phyloP scores from a whole-genome alignment of 1,140 invertebrate species.

The Plectrocnemia conspersa region DNA sequence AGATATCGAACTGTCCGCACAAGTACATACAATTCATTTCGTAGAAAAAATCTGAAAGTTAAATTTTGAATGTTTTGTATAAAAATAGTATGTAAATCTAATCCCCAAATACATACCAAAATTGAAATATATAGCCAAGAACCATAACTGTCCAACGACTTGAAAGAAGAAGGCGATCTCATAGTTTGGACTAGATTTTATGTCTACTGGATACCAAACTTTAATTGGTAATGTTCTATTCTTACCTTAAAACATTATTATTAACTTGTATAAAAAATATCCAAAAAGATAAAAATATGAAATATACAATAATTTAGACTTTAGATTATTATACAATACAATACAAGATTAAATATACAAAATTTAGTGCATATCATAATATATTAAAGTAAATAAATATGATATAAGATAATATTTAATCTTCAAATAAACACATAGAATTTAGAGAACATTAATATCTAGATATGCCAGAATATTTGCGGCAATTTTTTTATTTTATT shows the following conservation, averaged over 20 bases:
- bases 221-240: conserved; percentile 19
- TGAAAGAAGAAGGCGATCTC: conserved; percentile 23
- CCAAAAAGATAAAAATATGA: no score
- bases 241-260: conserved; percentile 5
- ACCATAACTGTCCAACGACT: conserved; percentile 16
- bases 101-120: conserved; percentile 14
- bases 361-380: no score
- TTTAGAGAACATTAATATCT: neutral
- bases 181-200: conserved; percentile 17
- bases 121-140: conserved; percentile 9
- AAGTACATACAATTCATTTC: conserved; percentile 22
- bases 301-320: no score
- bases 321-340: no score
- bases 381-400: no score
- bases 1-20: conserved; percentile 29
- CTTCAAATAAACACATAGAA: neutral
- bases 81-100: no score
- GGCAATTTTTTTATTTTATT: no score
- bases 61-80: neutral
- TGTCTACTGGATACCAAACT: conserved; percentile 25
- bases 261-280: neutral
- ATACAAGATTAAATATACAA: no score
- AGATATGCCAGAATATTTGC: no score
- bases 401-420: neutral
- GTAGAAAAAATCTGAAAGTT: conserved; percentile 20